Conservation (phyloP, 2,888 invertebrate species). For the Plusia festucae region DNA sequence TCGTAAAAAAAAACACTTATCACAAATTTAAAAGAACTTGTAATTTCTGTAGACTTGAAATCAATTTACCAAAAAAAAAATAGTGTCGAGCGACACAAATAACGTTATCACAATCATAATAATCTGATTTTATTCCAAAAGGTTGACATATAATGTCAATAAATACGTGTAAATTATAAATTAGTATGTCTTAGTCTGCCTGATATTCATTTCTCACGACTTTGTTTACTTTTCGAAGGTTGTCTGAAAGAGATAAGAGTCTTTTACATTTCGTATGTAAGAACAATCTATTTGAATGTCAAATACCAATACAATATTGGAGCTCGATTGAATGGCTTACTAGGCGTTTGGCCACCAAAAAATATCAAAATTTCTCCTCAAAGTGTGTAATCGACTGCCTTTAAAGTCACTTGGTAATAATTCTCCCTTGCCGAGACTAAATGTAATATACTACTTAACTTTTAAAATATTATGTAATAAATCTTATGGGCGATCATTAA, state of each 20-base stretch:
- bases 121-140: background rate
- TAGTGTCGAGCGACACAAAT: no score
- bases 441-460: no score
- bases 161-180: background rate
- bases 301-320: background rate
- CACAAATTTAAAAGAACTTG: no score
- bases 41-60: no score
- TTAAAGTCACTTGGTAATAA: background rate
- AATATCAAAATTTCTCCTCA: no score
- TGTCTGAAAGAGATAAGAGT: conserved; percentile 2
- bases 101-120: no score
- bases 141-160: background rate
- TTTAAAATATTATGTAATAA: background rate
- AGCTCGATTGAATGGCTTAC: background rate
- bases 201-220: conserved; percentile 2
- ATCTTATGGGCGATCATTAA: background rate
- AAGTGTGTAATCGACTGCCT: background rate
- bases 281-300: conserved; percentile 1
- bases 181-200: conserved; percentile 2
- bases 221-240: conserved; percentile 1
- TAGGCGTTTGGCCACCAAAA: no score
- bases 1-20: no score
- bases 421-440: background rate
- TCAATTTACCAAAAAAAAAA: no score
- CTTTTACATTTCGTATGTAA: background rate